phyloP scores from a whole-genome alignment of 1,140 invertebrate genomes.

The Lasioglossum baleicum region DNA sequence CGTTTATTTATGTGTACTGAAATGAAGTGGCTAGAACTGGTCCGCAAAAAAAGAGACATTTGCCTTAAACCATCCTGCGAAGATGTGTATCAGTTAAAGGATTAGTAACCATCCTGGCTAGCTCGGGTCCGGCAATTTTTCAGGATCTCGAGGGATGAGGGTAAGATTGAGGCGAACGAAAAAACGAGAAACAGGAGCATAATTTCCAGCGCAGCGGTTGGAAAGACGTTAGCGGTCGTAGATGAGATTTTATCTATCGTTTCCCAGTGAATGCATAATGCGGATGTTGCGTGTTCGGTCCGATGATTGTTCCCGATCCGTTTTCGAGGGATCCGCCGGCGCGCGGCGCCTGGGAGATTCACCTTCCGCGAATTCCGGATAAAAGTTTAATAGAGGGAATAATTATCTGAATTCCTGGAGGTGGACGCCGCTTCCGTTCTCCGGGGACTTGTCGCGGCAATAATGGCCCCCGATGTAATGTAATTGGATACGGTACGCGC shows the following conservation, averaged over 20 bases:
- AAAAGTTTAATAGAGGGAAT: conserved; percentile 25
- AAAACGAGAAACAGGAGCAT: background rate
- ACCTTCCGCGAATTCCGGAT: background rate
- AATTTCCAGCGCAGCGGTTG: background rate
- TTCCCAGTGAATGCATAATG: conserved; percentile 10
- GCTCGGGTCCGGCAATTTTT: too few relatives aligned
- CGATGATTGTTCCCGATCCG: background rate
- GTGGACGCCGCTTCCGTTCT: conserved; percentile 12
- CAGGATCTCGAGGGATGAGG: too few relatives aligned
- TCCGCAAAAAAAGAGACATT: too few relatives aligned
- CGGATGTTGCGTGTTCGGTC: background rate
- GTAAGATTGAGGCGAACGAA: background rate
- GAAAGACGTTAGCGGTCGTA: background rate
- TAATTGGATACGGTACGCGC: conserved; percentile 21
- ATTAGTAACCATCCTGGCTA: too few relatives aligned
- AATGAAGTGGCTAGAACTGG: too few relatives aligned
- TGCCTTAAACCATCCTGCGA: too few relatives aligned
- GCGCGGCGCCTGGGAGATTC: too few relatives aligned
- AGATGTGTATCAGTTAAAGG: too few relatives aligned
- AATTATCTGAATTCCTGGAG: conserved; percentile 23
- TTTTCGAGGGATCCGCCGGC: background rate
- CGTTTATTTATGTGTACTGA: too few relatives aligned
- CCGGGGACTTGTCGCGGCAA: conserved; percentile 3
- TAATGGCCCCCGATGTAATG: conserved; percentile 25
- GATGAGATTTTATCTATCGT: conserved; percentile 1